phyloP scores from a whole-genome alignment of 2,113 vertebrate genomes.

The Calyptomena viridis region DNA sequence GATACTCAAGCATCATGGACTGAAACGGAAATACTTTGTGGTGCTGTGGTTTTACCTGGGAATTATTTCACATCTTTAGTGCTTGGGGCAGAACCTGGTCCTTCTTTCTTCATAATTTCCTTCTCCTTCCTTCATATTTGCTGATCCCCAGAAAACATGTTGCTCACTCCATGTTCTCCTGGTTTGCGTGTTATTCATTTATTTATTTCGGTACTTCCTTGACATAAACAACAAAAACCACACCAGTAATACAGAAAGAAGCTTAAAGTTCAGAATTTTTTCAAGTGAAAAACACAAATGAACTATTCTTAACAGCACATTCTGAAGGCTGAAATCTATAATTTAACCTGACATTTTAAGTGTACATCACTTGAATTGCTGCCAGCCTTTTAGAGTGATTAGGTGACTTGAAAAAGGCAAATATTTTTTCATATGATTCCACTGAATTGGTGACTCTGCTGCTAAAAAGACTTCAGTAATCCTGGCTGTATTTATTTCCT shows the following conservation, averaged over 20 bases:
- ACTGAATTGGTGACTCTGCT: slow-evolving; percentile 31
- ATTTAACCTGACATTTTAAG: slow-evolving; percentile 40
- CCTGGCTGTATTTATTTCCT: slow-evolving; percentile 61
- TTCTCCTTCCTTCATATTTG: not conserved
- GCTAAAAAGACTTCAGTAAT: slow-evolving; percentile 57
- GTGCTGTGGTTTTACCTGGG: not conserved
- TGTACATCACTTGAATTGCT: slow-evolving; percentile 55
- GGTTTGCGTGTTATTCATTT: not conserved
- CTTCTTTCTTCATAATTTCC: not conserved
- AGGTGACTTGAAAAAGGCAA: slow-evolving; percentile 62
- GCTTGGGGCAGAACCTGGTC: not conserved
- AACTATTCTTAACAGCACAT: not conserved
- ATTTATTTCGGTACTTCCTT: not conserved
- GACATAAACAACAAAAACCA: not conserved
- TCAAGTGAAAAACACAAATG: not conserved
- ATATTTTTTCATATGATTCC: slow-evolving; percentile 56
- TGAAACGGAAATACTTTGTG: not conserved
- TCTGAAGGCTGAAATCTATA: slow-evolving; percentile 9
- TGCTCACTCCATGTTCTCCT: not conserved
- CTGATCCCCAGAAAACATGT: not conserved
- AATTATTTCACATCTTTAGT: not conserved
- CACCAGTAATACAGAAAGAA: not conserved
- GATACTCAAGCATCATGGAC: not conserved
- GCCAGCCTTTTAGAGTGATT: slow-evolving; percentile 69
- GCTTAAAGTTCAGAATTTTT: not conserved